Percentiles rank a stretch among this genome's conserved stretches.
These are phyloP conservation scores for Machimus rusticus DNA, from an alignment of 2,888 invertebrate species.

Conservation along the genomic window DNA sequence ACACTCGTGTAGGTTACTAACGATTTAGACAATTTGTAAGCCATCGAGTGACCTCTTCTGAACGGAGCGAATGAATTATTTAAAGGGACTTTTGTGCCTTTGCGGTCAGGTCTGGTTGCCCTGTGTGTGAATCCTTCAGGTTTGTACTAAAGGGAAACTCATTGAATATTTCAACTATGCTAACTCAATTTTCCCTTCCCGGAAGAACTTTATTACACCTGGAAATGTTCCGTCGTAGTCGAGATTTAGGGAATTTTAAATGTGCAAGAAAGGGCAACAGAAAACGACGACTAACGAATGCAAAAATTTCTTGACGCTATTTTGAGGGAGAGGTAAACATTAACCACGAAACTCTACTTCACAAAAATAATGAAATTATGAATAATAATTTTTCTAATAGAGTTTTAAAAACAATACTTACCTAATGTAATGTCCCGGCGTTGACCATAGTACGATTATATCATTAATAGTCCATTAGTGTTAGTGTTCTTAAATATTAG, in stretches of 20 bases:
- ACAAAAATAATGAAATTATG: too few species aligned
- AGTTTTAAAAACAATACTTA: too few species aligned
- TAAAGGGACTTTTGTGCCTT: background rate
- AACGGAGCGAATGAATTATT: background rate
- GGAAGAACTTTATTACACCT: background rate
- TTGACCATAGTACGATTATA: too few species aligned
- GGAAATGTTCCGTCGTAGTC: background rate
- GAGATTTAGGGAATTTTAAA: background rate
- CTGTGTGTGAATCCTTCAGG: background rate
- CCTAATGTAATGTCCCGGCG: too few species aligned
- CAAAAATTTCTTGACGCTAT: background rate
- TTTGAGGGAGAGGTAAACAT: background rate
- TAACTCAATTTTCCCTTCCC: background rate
- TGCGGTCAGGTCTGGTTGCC: background rate
- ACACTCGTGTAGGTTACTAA: background rate
- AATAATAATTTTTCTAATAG: too few species aligned
- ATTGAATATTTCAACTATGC: background rate
- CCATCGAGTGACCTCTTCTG: background rate
- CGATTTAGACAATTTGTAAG: background rate
- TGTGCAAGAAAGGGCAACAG: background rate
- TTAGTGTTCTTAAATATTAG: too few species aligned
- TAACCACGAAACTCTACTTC: background rate
- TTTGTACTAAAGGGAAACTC: background rate
- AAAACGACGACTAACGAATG: background rate
- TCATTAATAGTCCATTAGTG: too few species aligned